These are phyloP conservation scores for Venustaconcha ellipsiformis DNA, from an alignment of 1,140 invertebrate genomes.

Conservation along the genomic window DNA sequence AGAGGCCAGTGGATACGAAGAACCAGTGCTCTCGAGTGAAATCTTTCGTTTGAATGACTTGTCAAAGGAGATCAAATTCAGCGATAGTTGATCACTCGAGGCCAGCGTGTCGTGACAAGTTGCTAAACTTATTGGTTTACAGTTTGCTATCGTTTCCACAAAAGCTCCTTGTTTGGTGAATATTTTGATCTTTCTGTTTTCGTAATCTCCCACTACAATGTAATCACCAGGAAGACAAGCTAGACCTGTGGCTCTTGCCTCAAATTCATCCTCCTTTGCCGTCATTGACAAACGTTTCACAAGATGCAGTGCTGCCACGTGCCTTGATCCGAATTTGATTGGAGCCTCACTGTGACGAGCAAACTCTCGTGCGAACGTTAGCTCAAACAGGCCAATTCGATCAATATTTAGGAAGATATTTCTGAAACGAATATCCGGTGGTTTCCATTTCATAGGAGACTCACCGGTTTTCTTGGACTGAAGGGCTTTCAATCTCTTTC, in stretches of 20 bases:
- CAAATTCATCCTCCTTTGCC: slow-evolving; percentile 23
- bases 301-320: slow-evolving; percentile 24
- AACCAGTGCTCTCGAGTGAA: slow-evolving; percentile 28
- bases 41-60: slow-evolving; percentile 26
- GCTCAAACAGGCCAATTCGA: slow-evolving; percentile 28
- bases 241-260: slow-evolving; percentile 23
- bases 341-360: slow-evolving; percentile 17
- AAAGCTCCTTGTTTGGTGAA: slow-evolving; percentile 22
- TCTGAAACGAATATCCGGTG: slow-evolving; percentile 29
- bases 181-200: slow-evolving; percentile 30
- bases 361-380: slow-evolving; percentile 18
- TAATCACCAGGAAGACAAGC: slow-evolving; percentile 22
- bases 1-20: slow-evolving; percentile 20
- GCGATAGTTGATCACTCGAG: slow-evolving; percentile 19
- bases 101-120: slow-evolving; percentile 20
- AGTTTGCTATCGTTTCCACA: slow-evolving; percentile 22
- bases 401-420: slow-evolving; percentile 30
- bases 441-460: slow-evolving; percentile 23
- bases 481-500: slow-evolving; percentile 21
- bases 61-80: slow-evolving; percentile 22
- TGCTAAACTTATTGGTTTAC: slow-evolving; percentile 21
- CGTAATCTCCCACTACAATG: slow-evolving; percentile 30
- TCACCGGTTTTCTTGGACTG: slow-evolving; percentile 21
- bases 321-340: slow-evolving; percentile 16
- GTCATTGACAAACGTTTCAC: slow-evolving; percentile 17